A percentile compares a stretch with the other conserved stretches of the same genome.
phyloP scores from a whole-genome alignment of 1,140 invertebrate species.

The Macrostomum lignano region DNA sequence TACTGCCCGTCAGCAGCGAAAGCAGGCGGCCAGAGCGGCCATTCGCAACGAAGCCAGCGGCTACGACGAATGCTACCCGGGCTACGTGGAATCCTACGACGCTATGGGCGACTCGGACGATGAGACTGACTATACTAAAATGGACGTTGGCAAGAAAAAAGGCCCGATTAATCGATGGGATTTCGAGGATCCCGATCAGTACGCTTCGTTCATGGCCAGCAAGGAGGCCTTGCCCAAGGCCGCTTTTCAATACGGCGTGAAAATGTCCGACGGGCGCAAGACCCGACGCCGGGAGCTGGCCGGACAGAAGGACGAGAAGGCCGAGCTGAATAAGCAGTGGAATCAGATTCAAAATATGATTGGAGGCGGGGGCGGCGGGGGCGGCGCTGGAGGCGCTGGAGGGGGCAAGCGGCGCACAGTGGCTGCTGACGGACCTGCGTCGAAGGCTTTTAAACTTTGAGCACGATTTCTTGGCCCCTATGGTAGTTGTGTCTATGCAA shows the following conservation, averaged over 20 bases:
- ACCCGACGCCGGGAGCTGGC: slow-evolving; percentile 45
- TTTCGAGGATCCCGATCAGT: slow-evolving; percentile 90
- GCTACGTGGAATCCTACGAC: slow-evolving; percentile 26
- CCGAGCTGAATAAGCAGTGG: slow-evolving; percentile 85
- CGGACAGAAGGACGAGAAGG: slow-evolving; percentile 50
- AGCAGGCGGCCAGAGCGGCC: not conserved
- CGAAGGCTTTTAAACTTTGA: no score
- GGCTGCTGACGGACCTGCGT: no score
- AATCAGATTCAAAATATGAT: slow-evolving; percentile 47
- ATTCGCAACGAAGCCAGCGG: slow-evolving; percentile 6
- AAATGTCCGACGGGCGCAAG: slow-evolving; percentile 75
- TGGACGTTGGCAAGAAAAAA: slow-evolving; percentile 53
- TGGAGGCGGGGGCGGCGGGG: slow-evolving; percentile 15
- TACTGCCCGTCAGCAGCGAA: not conserved
- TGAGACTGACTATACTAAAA: slow-evolving; percentile 90
- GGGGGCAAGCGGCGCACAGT: no score
- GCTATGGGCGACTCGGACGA: slow-evolving; percentile 39
- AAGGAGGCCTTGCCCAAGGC: slow-evolving; percentile 91
- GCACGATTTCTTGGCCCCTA: no score
- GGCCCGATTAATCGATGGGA: slow-evolving; percentile 51
- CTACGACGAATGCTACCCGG: slow-evolving; percentile 11
- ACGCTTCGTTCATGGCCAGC: slow-evolving; percentile 79
- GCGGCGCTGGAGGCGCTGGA: no score
- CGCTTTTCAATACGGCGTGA: slow-evolving; percentile 93
- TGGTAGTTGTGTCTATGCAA: no score